phyloP scores from a whole-genome alignment of 2,113 vertebrate genomes.

The Hemiscyllium ocellatum region DNA sequence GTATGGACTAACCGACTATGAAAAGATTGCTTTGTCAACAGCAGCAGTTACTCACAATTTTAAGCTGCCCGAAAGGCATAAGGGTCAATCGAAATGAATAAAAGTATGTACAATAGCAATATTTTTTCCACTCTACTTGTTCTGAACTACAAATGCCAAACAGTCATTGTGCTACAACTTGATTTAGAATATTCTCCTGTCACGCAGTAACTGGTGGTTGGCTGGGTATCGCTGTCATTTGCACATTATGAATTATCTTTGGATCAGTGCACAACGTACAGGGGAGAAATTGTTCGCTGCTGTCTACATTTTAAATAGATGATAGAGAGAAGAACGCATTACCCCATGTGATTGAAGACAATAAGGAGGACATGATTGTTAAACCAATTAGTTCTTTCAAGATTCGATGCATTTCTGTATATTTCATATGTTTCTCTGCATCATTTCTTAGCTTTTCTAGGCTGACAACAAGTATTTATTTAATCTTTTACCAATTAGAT shows the following conservation, averaged over 20 bases:
- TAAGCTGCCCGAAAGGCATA: neutral
- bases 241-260: neutral
- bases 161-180: neutral
- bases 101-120: constrained; percentile 25
- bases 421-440: neutral
- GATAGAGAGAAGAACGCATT: neutral
- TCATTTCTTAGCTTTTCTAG: neutral
- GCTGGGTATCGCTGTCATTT: neutral
- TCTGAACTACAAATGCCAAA: constrained; percentile 14
- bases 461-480: neutral
- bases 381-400: neutral
- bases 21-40: neutral
- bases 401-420: neutral
- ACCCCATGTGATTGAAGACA: neutral
- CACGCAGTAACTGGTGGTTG: neutral
- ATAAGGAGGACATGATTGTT: neutral
- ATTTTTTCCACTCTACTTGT: neutral
- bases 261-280: neutral
- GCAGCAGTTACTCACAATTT: neutral
- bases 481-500: neutral
- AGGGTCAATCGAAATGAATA: constrained; percentile 14
- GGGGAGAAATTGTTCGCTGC: neutral
- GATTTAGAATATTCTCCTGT: neutral
- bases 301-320: neutral
- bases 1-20: neutral